Percentiles rank a stretch among this genome's conserved stretches.
phyloP scores from a whole-genome alignment of 2,113 vertebrate genomes.

The Tursiops truncatus region DNA sequence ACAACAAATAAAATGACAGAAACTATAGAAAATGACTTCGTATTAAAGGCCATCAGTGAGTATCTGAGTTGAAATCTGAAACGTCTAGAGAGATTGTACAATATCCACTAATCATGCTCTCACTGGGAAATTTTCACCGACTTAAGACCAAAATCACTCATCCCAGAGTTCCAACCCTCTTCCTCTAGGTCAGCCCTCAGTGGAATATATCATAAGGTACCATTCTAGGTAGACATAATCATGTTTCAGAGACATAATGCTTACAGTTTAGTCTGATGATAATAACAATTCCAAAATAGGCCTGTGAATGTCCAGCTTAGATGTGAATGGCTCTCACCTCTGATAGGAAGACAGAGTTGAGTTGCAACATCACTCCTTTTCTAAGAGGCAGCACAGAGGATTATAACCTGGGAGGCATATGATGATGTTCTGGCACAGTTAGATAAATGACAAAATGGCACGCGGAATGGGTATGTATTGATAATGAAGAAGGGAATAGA shows the following conservation, averaged over 20 bases:
- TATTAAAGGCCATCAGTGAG: neutral
- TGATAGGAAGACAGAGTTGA: neutral
- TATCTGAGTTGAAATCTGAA: neutral
- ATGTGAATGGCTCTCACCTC: neutral
- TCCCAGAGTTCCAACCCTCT: neutral
- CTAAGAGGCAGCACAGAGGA: neutral
- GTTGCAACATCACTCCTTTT: neutral
- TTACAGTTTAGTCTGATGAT: neutral
- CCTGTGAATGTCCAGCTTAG: neutral
- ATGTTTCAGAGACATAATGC: neutral
- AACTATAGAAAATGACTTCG: neutral
- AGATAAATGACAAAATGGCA: neutral
- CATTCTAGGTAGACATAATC: neutral
- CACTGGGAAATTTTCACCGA: too few relatives aligned
- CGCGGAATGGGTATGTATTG: neutral
- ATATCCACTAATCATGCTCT: neutral
- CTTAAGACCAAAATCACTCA: neutral
- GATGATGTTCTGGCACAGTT: too few relatives aligned
- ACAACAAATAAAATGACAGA: neutral
- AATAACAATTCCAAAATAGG: neutral
- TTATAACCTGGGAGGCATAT: neutral
- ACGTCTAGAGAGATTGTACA: neutral
- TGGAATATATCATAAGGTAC: neutral
- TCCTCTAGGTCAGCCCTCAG: neutral
- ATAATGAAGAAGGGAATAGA: neutral